Conservation (phyloP, 2,888 invertebrate species). For the Amiota minor region DNA sequence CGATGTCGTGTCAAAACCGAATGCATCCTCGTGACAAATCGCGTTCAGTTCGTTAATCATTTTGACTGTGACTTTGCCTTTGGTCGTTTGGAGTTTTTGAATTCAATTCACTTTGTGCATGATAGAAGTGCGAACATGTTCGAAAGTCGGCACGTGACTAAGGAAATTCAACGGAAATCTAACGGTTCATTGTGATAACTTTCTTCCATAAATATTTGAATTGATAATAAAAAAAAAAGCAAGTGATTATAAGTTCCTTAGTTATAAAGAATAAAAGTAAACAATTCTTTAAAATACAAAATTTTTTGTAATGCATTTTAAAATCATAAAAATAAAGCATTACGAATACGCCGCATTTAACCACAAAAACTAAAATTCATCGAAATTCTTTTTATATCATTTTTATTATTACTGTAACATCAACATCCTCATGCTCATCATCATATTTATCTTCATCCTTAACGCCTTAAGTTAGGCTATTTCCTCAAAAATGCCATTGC, state of each 20-base stretch:
- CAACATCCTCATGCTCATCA: constrained; percentile 42
- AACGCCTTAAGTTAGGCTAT: too few relatives aligned
- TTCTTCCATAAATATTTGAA: neutral
- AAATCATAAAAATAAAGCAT: constrained; percentile 30
- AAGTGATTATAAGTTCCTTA: too few relatives aligned
- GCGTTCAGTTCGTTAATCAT: too few relatives aligned
- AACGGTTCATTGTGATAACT: too few relatives aligned
- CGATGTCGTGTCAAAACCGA: neutral
- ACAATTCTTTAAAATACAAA: too few relatives aligned
- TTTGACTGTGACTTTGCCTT: too few relatives aligned
- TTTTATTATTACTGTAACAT: neutral
- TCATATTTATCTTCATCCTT: neutral
- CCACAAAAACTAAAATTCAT: constrained; percentile 30
- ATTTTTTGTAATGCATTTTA: neutral
- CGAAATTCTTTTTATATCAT: neutral
- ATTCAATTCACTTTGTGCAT: constrained; percentile 21
- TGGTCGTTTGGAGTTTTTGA: constrained; percentile 1
- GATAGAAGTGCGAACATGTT: constrained; percentile 16
- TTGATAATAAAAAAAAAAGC: neutral
- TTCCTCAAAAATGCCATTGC: too few relatives aligned
- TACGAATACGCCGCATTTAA: constrained; percentile 47
- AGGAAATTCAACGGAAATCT: too few relatives aligned
- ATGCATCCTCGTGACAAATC: constrained; percentile 3
- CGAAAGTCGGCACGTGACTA: neutral
- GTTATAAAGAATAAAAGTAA: too few relatives aligned